These are phyloP conservation scores for Diplodus sargus DNA, from an alignment of 2,797 vertebrate genomes.

Conservation along the genomic window DNA sequence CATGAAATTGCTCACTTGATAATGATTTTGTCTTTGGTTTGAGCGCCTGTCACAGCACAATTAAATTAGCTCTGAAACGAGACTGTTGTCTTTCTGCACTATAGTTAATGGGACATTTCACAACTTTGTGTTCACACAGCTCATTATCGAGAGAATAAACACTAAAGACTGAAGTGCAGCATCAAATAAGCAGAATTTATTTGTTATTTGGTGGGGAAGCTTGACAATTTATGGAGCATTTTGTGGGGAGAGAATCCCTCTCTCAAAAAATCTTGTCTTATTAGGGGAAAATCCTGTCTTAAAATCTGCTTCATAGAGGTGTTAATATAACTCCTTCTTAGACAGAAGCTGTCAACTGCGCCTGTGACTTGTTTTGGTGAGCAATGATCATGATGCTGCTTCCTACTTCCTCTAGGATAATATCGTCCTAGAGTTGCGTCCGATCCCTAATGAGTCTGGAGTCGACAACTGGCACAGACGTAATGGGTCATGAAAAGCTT, in stretches of 20 bases:
- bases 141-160: conserved; percentile 12
- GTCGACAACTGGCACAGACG: conserved; percentile 63
- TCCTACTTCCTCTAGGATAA: conserved; percentile 36
- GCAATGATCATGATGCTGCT: conserved; percentile 31
- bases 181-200: conserved; percentile 8
- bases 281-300: conserved; percentile 8
- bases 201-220: conserved; percentile 15
- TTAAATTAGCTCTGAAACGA: conserved; percentile 27
- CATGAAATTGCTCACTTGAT: not conserved
- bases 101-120: not conserved
- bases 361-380: conserved; percentile 59
- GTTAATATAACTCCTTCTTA: conserved; percentile 19
- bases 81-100: not conserved
- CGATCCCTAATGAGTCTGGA: conserved; percentile 74
- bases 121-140: not conserved
- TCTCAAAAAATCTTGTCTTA: conserved; percentile 7
- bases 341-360: conserved; percentile 51
- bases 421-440: conserved; percentile 54
- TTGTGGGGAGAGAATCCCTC: not conserved
- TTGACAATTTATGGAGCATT: not conserved
- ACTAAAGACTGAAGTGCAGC: conserved; percentile 3
- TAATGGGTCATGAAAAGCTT: conserved; percentile 73
- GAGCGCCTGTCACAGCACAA: not conserved
- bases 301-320: conserved; percentile 2
- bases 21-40: conserved; percentile 2